These are phyloP conservation scores for Craseonycteris thonglongyai DNA, from an alignment of 2,113 vertebrate genomes.

Conservation along the genomic window DNA sequence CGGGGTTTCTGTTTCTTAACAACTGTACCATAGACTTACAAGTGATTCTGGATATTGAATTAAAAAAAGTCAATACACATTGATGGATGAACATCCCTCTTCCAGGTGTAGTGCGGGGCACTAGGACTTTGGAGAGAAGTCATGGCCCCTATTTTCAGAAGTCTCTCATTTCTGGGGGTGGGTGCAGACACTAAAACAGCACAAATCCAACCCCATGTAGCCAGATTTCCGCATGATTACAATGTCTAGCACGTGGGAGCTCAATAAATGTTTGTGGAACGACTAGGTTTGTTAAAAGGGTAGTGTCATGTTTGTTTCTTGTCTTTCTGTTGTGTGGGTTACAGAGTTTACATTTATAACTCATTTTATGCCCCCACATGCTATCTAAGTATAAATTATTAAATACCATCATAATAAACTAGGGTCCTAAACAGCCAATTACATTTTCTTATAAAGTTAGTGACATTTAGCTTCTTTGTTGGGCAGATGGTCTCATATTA, in stretches of 20 bases:
- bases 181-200: not conserved
- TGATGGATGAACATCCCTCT: not conserved
- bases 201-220: not conserved
- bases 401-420: slow-evolving; percentile 37
- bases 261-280: slow-evolving; percentile 11
- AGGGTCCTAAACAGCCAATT: slow-evolving; percentile 37
- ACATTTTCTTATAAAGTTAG: slow-evolving; percentile 43
- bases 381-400: slow-evolving; percentile 33
- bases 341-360: slow-evolving; percentile 13
- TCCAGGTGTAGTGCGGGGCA: not conserved
- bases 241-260: not conserved
- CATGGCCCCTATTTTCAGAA: not conserved
- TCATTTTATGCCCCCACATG: not conserved
- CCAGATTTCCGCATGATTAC: slow-evolving; percentile 3
- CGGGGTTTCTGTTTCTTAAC: slow-evolving; percentile 8
- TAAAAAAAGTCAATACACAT: not conserved
- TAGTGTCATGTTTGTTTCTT: not conserved
- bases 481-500: slow-evolving; percentile 58
- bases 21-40: not conserved
- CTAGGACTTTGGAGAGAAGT: not conserved
- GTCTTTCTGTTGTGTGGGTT: not conserved
- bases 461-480: slow-evolving; percentile 64
- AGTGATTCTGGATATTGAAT: not conserved
- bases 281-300: slow-evolving; percentile 13
- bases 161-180: not conserved